Percentiles rank a stretch among this genome's conserved stretches.
Evolutionary conservation across 2,888 invertebrate genomes (phyloP).

Genomic region (Abrostola tripartita): DNA sequence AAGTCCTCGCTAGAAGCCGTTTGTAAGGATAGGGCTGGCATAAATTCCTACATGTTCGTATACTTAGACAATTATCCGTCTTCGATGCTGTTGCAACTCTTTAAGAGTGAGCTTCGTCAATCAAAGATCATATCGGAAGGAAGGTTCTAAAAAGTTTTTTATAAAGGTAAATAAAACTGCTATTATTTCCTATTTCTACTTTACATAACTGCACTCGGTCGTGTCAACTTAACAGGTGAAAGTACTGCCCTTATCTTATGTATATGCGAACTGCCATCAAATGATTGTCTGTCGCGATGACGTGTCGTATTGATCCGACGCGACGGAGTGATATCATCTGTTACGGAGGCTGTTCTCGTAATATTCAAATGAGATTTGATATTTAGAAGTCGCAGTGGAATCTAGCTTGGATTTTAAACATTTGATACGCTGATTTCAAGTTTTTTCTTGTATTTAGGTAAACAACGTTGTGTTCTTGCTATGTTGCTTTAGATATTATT

Average conservation of each 20-base stretch:
- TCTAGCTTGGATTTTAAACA: not conserved
- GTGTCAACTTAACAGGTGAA: slow-evolving; percentile 36
- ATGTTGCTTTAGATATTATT: not conserved
- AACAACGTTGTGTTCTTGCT: not conserved
- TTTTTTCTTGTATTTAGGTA: not conserved
- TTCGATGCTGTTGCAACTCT: too few species aligned
- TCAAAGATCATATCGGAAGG: too few species aligned
- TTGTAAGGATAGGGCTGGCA: too few species aligned
- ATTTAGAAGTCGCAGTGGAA: not conserved
- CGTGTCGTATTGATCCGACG: slow-evolving; percentile 51
- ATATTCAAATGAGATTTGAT: slow-evolving; percentile 18
- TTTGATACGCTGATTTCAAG: slow-evolving; percentile 1
- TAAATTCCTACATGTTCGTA: too few species aligned
- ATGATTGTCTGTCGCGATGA: slow-evolving; percentile 55
- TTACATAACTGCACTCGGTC: slow-evolving; percentile 22
- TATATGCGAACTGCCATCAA: slow-evolving; percentile 23
- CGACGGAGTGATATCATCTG: slow-evolving; percentile 64
- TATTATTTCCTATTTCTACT: slow-evolving; percentile 30
- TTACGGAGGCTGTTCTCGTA: slow-evolving; percentile 37
- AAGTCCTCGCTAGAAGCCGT: too few species aligned
- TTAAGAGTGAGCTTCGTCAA: too few species aligned
- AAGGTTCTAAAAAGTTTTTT: not conserved
- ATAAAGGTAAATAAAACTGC: slow-evolving; percentile 12
- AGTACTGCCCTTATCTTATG: slow-evolving; percentile 33
- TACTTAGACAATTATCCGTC: too few species aligned